Evolutionary conservation across 2,888 invertebrate species (phyloP), one percentile per base, ranked within the genome.

Genomic region (Sinotaia quadrata): DNA sequence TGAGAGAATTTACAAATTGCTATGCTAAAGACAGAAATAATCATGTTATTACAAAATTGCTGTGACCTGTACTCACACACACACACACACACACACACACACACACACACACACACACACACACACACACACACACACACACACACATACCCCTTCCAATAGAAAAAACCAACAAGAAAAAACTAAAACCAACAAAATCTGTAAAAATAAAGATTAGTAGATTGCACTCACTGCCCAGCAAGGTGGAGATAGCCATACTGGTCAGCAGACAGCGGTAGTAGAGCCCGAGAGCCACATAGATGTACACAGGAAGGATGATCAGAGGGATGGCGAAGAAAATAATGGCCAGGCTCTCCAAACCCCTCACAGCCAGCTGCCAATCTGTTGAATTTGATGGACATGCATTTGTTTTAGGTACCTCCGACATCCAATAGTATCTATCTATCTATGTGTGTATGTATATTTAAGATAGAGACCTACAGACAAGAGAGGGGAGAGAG

Each of bases 241-340:
- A 65, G 2, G 73, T 71, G 29, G 73, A 66, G 4, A 75, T 60
- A 29, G 79, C 69, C 77, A 81, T 78, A 7, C 75, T 67, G n/a
- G 60, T 75, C 76, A 83, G 71, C 69, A 80, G 73, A 49, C 80
- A 81, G 36, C 75, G 75, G 78, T 83, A 84, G 69, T 82, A 78
- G 60, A 83, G 76, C 4, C 82, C 82, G 29, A 82, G 75, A 15
- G 83, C 80, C 29, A 81, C 78, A 65, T 83, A 84, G 78, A 84
- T 81, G 71, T 84, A 84, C 29, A 84, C 77, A 4, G 84, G 84
- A 4, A 84, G 49, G 5, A 78, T 75, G 12, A 84, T 76, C 59
- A 84, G 70, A 2, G 84, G 84, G 2, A 82, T 57, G 21, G 79
- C 68, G 68, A 82, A 75, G 44, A 81, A 76, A 24, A 83, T 76